phyloP scores from a whole-genome alignment of 2,888 invertebrate genomes.

The Apotomis capreana region DNA sequence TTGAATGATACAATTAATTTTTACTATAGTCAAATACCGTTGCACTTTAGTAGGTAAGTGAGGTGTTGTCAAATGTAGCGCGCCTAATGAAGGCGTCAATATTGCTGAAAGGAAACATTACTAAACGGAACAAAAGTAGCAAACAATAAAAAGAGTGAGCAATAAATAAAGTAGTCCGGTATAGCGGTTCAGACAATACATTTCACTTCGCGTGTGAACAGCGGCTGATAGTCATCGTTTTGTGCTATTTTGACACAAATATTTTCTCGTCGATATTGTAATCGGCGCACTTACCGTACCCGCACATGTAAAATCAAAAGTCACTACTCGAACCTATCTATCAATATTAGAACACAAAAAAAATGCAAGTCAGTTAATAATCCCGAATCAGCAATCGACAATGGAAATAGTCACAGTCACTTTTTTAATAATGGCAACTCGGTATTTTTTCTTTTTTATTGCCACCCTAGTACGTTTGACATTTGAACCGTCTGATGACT shows the following conservation, averaged over 20 bases:
- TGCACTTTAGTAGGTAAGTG: not conserved
- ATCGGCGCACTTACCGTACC: constrained; percentile 63
- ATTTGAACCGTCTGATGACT: constrained; percentile 83
- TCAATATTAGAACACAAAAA: constrained; percentile 83
- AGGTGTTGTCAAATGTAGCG: constrained; percentile 1
- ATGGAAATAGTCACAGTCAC: constrained; percentile 83
- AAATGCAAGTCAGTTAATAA: constrained; percentile 84
- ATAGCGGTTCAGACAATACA: constrained; percentile 64
- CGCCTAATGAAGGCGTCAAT: constrained; percentile 60
- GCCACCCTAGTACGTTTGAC: constrained; percentile 83
- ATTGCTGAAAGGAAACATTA: constrained; percentile 56
- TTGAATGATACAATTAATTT: too few species aligned
- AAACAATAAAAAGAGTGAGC: constrained; percentile 54
- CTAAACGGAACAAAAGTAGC: constrained; percentile 56
- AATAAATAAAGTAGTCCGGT: constrained; percentile 61
- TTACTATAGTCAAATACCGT: too few species aligned
- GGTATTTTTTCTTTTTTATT: constrained; percentile 74
- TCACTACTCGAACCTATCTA: constrained; percentile 79
- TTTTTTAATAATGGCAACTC: constrained; percentile 83
- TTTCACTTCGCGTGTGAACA: constrained; percentile 70
- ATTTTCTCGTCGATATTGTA: constrained; percentile 69
- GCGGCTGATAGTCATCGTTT: constrained; percentile 71
- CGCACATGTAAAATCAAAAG: constrained; percentile 70
- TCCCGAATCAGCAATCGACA: constrained; percentile 82
- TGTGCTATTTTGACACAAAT: constrained; percentile 72